These are phyloP conservation scores for Aldrovandia affinis DNA, from an alignment of 2,797 vertebrate genomes.

Conservation along the genomic window DNA sequence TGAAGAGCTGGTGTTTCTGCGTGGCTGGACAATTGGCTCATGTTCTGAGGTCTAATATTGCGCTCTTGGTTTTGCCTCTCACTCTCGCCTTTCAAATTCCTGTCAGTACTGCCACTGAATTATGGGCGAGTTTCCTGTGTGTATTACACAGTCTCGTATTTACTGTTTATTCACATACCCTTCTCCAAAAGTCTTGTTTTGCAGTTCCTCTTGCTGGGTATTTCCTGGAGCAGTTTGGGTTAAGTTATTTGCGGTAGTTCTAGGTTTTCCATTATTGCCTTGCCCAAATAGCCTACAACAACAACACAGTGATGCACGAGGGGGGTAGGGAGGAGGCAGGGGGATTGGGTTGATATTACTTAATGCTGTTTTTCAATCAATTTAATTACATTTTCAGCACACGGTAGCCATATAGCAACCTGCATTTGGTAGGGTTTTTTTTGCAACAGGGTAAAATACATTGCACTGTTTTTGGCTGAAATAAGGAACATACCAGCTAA, in stretches of 20 bases:
- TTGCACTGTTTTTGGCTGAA: too few species aligned
- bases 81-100: conserved; percentile 51
- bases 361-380: too few species aligned
- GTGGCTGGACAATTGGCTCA: conserved; percentile 63
- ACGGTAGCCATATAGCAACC: too few species aligned
- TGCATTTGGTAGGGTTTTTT: too few species aligned
- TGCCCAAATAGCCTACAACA: too few species aligned
- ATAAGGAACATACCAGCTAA: too few species aligned
- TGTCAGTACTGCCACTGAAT: conserved; percentile 41
- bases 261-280: too few species aligned
- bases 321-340: too few species aligned
- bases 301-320: too few species aligned
- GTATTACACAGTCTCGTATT: not conserved
- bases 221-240: not conserved
- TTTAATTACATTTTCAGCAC: too few species aligned
- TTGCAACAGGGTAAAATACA: too few species aligned
- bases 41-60: conserved; percentile 67
- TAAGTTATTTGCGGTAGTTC: not conserved
- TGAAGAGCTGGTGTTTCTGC: conserved; percentile 62
- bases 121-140: conserved; percentile 26
- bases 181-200: not conserved
- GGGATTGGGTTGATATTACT: too few species aligned
- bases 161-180: not conserved
- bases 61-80: conserved; percentile 54
- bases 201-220: not conserved